Evolutionary conservation across 2,797 vertebrate species (phyloP), one percentile per base, ranked within the genome.

Genomic region (Adrianichthys oophorus): DNA sequence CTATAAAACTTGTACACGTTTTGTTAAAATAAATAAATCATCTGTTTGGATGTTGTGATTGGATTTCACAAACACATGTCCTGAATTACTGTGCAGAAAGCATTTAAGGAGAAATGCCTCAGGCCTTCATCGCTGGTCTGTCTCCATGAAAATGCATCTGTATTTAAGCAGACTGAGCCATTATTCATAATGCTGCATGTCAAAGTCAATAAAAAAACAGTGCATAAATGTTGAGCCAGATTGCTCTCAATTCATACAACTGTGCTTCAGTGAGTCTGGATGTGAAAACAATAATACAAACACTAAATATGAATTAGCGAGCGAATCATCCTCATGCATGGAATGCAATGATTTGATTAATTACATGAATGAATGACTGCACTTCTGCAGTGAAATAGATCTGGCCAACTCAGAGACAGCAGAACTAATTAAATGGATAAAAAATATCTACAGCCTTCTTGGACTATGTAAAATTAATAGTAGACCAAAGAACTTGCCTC

Each of bases 371-470:
- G 80, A 80, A 75, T 80, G 75, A 65, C 64, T 46, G 41, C 69
- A 70, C 49, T 54, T 73, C 45, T 17, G 50, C 68, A 64, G 69
- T 61, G 64, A 85, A 88, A 88, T 83, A 81, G 74, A 90, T 85
- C 74, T 67, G 69, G 83, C 78, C 73, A 82, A 81, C 72, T 72
- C 68, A 54, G 63, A 87, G 77, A 85, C 83, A 86, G 84, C 68
- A 80, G 69, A 81, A 83, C 79, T 89, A 87, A 90, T 90, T 84
- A 89, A 89, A 90, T 66, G 59, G 81, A 86, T 85, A 79, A 87
- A 85, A 90, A 72, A 90, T 90, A 83, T 85, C 85, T 85, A 83
- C 69, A 77, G 62, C 65, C 76, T 83, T 72, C 68, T 81, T 64
- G 51, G 68, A 76, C 56, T 77, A 78, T 90, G 80, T 84, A 76